phyloP scores from a whole-genome alignment of 2,113 vertebrate genomes.

The cat (Felis catus) region F.catus_Fca126_mat1.0 CM031425.1:8282001-8282500 shows the following conservation, averaged over 20 bases:
- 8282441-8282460: not conserved
- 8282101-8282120: too few species aligned
- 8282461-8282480: not conserved
- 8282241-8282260: fast-evolving
- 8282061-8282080: too few species aligned
- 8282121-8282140: not conserved
- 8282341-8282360: not conserved
- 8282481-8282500: not conserved
- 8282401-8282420: not conserved
- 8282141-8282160: fast-evolving
- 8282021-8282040: not conserved
- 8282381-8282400: not conserved
- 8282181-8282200: fast-evolving
- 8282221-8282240: not conserved
- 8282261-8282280: too few species aligned
- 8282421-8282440: not conserved
- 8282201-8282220: not conserved
- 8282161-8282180: not conserved
- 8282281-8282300: not conserved
- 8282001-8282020: not conserved
- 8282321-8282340: fast-evolving
- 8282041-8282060: not conserved
- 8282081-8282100: not conserved
- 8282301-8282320: not conserved
- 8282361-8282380: fast-evolving